Percentiles rank a stretch among this genome's conserved stretches.
These are phyloP conservation scores for Drosophila eugracilis DNA, from an alignment of 1,140 invertebrate genomes.

Conservation along the genomic window DNA sequence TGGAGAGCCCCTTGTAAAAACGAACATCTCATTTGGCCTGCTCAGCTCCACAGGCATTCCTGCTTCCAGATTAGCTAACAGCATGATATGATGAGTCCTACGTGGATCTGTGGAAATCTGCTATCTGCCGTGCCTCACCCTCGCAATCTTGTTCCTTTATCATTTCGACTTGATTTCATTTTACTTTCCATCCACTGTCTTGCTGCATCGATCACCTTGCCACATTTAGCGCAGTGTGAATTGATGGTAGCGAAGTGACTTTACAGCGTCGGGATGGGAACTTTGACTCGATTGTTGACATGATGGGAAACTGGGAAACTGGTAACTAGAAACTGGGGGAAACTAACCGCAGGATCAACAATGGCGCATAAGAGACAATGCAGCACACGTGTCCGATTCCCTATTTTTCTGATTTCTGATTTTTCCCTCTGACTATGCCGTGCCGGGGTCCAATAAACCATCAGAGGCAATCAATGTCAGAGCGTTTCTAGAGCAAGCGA, in stretches of 20 bases:
- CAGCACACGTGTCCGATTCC: constrained; percentile 59
- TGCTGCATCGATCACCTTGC: constrained; percentile 55
- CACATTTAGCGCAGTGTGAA: constrained; percentile 76
- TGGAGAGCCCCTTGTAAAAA: background rate
- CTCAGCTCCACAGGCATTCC: constrained; percentile 33
- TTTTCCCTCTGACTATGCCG: background rate
- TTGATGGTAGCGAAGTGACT: constrained; percentile 69
- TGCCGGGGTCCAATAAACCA: constrained; percentile 63
- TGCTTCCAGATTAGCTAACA: constrained; percentile 46
- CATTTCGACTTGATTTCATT: constrained; percentile 33
- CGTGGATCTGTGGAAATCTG: constrained; percentile 8
- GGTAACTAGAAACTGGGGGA: constrained; percentile 6
- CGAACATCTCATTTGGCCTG: constrained; percentile 26
- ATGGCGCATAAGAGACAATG: constrained; percentile 52
- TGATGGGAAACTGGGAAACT: constrained; percentile 32
- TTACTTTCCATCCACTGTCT: constrained; percentile 30
- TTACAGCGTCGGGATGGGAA: constrained; percentile 37
- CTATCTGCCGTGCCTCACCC: constrained; percentile 3
- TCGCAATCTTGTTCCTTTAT: constrained; percentile 5
- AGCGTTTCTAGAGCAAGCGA: constrained; percentile 57
- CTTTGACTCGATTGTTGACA: constrained; percentile 76
- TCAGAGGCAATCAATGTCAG: constrained; percentile 77
- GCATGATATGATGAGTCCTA: constrained; percentile 28
- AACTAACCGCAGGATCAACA: constrained; percentile 75
- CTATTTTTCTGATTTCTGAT: constrained; percentile 4